Percentiles rank a stretch among this genome's conserved stretches.
phyloP scores from a whole-genome alignment of 1,140 invertebrate species.

The Dendrolimus kikuchii region DNA sequence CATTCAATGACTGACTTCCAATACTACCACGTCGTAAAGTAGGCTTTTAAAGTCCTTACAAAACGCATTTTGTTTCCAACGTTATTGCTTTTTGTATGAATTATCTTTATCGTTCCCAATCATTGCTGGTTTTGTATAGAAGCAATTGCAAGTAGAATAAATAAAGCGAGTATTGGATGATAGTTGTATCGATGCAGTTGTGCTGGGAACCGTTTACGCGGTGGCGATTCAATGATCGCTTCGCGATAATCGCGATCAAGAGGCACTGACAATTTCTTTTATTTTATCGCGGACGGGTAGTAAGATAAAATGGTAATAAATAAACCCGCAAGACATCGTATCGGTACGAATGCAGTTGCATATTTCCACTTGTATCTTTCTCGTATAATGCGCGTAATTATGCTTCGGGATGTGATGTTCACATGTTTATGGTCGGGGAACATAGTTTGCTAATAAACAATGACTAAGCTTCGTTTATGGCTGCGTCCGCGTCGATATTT shows the following conservation, averaged over 20 bases:
- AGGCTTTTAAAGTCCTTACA: slow-evolving; percentile 42
- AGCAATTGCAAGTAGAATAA: too few species aligned
- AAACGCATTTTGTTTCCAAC: slow-evolving; percentile 50
- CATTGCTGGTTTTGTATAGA: slow-evolving; percentile 22
- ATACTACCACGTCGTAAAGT: slow-evolving; percentile 44
- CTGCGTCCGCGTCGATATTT: too few species aligned
- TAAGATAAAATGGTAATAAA: slow-evolving; percentile 65
- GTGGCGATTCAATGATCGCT: slow-evolving; percentile 48
- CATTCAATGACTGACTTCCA: slow-evolving; percentile 52
- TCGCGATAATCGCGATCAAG: slow-evolving; percentile 62
- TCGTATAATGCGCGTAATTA: slow-evolving; percentile 60
- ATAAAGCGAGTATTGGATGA: neutral
- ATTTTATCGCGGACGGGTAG: slow-evolving; percentile 58
- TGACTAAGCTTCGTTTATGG: too few species aligned
- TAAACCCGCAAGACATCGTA: slow-evolving; percentile 44
- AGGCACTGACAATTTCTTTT: slow-evolving; percentile 58
- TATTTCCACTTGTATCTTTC: slow-evolving; percentile 28
- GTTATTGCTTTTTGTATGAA: slow-evolving; percentile 11
- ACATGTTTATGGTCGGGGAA: too few species aligned
- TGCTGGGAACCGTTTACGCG: slow-evolving; percentile 18
- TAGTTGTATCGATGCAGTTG: neutral
- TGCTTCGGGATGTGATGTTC: slow-evolving; percentile 16
- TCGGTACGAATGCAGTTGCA: slow-evolving; percentile 46
- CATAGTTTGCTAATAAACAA: too few species aligned
- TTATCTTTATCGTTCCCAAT: neutral